Evolutionary conservation across 2,888 invertebrate genomes (phyloP).

Genomic region (Colletes collaris): DNA sequence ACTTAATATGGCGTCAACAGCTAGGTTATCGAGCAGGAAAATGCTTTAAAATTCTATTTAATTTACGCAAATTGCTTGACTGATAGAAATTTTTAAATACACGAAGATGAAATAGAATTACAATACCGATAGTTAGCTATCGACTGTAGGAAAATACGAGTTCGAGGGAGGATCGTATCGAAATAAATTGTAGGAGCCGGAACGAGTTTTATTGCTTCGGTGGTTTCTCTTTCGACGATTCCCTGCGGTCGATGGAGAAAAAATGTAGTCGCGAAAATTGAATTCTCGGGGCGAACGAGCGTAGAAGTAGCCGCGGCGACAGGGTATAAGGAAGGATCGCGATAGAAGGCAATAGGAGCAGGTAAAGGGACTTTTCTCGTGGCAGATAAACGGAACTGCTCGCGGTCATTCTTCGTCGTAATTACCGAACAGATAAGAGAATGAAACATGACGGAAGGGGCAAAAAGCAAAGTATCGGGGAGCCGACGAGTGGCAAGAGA

Average conservation of each 20-base stretch:
- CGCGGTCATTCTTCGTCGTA: constrained; percentile 73
- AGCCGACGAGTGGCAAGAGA: constrained; percentile 62
- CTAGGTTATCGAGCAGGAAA: too few relatives aligned
- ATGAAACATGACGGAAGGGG: constrained; percentile 46
- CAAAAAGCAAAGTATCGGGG: constrained; percentile 41
- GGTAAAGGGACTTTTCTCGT: constrained; percentile 77
- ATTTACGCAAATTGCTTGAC: too few relatives aligned
- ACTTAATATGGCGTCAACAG: too few relatives aligned
- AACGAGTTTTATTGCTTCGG: too few relatives aligned
- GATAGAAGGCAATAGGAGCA: constrained; percentile 57
- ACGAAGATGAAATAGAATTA: too few relatives aligned
- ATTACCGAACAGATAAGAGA: constrained; percentile 71
- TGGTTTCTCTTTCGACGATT: not conserved
- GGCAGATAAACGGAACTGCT: constrained; percentile 68
- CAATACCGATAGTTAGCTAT: too few relatives aligned
- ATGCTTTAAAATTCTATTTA: too few relatives aligned
- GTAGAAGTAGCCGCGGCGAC: too few relatives aligned
- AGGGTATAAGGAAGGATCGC: not conserved
- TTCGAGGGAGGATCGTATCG: too few relatives aligned
- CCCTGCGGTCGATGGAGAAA: not conserved
- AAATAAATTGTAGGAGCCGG: too few relatives aligned
- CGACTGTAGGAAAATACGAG: too few relatives aligned
- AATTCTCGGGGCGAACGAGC: constrained; percentile 6
- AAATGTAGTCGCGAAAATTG: not conserved
- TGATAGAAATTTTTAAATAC: too few relatives aligned